Evolutionary conservation across 2,888 invertebrate species (phyloP).

Genomic region (Epicampocera succincta): DNA sequence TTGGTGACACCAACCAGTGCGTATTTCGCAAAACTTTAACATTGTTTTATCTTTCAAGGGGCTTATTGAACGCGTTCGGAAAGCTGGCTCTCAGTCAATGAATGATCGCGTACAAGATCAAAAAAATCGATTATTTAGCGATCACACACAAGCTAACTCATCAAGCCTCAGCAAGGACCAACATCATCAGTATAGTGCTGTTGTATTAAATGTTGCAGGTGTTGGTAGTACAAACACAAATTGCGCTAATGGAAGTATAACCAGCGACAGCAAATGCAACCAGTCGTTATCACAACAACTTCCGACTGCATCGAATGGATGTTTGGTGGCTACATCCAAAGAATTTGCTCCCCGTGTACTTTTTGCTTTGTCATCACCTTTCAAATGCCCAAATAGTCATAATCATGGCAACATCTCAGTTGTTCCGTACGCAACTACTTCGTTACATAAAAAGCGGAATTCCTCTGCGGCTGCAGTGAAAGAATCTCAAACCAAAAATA

Average conservation of each 20-base stretch:
- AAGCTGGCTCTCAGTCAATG: constrained; percentile 85
- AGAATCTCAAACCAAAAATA: constrained; percentile 52
- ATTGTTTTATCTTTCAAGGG: constrained; percentile 82
- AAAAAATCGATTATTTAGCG: constrained; percentile 81
- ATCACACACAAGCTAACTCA: constrained; percentile 60
- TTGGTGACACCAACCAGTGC: no score
- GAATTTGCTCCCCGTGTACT: constrained; percentile 75
- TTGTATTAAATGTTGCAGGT: constrained; percentile 58
- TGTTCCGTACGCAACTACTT: constrained; percentile 15
- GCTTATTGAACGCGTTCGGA: constrained; percentile 88
- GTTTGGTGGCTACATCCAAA: constrained; percentile 56
- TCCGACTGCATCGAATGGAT: constrained; percentile 11
- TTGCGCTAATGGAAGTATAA: not conserved
- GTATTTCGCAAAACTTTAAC: not conserved
- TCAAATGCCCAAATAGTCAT: constrained; percentile 70
- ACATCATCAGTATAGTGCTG: constrained; percentile 62
- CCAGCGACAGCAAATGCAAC: constrained; percentile 13
- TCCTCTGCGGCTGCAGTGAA: not conserved
- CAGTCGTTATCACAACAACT: constrained; percentile 43
- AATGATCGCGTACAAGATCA: constrained; percentile 89
- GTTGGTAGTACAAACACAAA: constrained; percentile 35
- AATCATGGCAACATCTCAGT: constrained; percentile 42
- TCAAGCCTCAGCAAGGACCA: constrained; percentile 61
- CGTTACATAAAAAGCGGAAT: constrained; percentile 32
- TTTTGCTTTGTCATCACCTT: constrained; percentile 74